Percentiles rank a stretch among this genome's conserved stretches.
Evolutionary conservation across 2,888 invertebrate genomes (phyloP).

Genomic region (Lampropteryx suffumata): DNA sequence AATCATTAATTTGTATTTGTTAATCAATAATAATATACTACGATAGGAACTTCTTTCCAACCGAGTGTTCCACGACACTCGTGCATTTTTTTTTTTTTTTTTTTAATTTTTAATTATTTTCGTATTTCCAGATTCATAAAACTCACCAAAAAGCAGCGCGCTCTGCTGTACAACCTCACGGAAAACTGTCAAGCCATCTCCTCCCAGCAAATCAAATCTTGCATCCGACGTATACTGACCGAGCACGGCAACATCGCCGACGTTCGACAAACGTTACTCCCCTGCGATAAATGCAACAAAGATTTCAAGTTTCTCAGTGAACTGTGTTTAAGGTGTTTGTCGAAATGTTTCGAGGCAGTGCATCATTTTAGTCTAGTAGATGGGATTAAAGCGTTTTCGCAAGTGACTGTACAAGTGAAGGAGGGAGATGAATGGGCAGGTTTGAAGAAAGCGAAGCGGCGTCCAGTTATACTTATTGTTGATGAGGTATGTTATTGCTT

Average conservation of each 20-base stretch:
- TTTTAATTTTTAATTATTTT: too few species aligned
- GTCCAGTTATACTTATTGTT: conserved; percentile 86
- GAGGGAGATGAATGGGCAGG: conserved; percentile 60
- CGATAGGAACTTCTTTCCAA: too few species aligned
- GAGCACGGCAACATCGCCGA: conserved; percentile 64
- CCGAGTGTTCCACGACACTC: too few species aligned
- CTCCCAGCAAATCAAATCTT: conserved; percentile 62
- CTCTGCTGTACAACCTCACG: conserved; percentile 70
- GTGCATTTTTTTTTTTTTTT: too few species aligned
- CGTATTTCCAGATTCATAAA: conserved; percentile 57
- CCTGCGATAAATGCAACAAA: conserved; percentile 53
- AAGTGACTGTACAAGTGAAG: conserved; percentile 61
- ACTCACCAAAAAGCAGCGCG: conserved; percentile 62
- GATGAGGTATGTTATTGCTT: conserved; percentile 81
- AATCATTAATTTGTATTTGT: too few species aligned
- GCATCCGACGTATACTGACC: conserved; percentile 64
- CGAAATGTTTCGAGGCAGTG: conserved; percentile 57
- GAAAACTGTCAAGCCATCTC: conserved; percentile 54
- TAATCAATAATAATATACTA: too few species aligned
- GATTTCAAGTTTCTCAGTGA: conserved; percentile 58
- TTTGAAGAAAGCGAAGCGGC: conserved; percentile 72
- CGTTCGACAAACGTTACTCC: conserved; percentile 42
- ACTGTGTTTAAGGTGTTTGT: conserved; percentile 65
- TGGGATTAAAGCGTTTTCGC: conserved; percentile 68
- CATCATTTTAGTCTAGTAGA: conserved; percentile 65